These are phyloP conservation scores for Agrochola macilenta DNA, from an alignment of 2,888 invertebrate species.

Conservation along the genomic window DNA sequence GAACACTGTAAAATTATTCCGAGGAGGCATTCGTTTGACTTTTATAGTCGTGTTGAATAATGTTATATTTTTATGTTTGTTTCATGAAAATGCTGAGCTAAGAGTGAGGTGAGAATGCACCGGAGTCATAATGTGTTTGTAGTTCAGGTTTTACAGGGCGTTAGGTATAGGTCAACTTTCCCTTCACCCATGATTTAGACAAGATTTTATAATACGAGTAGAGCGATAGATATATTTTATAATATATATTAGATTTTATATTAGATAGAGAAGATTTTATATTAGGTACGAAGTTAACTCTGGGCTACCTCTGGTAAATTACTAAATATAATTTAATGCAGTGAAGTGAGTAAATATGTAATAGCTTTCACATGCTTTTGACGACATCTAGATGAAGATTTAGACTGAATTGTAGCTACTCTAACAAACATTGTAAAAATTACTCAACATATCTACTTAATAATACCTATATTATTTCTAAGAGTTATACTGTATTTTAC, in stretches of 20 bases:
- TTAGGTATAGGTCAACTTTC: no score
- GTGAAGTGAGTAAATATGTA: not conserved
- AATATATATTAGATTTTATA: no score
- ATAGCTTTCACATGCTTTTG: no score
- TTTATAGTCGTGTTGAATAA: slow-evolving; percentile 86
- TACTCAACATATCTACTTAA: no score
- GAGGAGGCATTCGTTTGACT: slow-evolving; percentile 84
- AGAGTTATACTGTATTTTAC: no score
- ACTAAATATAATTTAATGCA: not conserved
- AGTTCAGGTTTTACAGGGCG: not conserved
- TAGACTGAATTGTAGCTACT: no score
- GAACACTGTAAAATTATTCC: slow-evolving; percentile 85
- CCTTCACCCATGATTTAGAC: not conserved
- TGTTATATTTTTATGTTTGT: slow-evolving; percentile 85
- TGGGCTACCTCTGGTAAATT: not conserved
- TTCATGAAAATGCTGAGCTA: slow-evolving; percentile 71
- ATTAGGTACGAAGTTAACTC: not conserved
- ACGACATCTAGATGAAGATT: no score
- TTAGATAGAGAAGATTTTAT: not conserved
- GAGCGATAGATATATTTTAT: no score
- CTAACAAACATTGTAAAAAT: no score
- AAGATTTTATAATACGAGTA: not conserved
- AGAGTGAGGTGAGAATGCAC: slow-evolving; percentile 29
- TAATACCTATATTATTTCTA: no score
- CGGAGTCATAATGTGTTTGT: not conserved